phyloP scores from a whole-genome alignment of 2,888 invertebrate genomes.

The Apotomis capreana region DNA sequence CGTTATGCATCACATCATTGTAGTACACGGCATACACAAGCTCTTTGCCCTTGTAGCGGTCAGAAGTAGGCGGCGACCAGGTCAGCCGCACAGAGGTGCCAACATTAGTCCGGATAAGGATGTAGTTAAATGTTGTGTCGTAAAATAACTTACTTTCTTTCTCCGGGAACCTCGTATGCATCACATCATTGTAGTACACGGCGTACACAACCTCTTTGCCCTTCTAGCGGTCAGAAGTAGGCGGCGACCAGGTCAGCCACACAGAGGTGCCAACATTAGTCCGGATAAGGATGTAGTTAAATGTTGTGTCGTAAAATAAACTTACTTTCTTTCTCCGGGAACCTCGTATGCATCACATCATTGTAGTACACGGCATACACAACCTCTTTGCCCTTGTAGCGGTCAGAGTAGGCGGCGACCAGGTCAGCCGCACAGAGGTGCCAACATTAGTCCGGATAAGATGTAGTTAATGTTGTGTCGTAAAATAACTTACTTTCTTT shows the following conservation, averaged over 20 bases:
- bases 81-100: slow-evolving; percentile 85
- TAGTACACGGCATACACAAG: slow-evolving; percentile 89
- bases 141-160: too few relatives aligned
- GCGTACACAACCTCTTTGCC: too few relatives aligned
- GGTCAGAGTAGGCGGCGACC: slow-evolving; percentile 85
- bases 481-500: too few relatives aligned
- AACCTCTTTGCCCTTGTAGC: slow-evolving; percentile 71
- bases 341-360: slow-evolving; percentile 61
- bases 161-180: too few relatives aligned
- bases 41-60: slow-evolving; percentile 71
- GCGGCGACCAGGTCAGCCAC: too few relatives aligned
- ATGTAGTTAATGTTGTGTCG: too few relatives aligned
- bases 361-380: slow-evolving; percentile 90
- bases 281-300: too few relatives aligned
- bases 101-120: too few relatives aligned
- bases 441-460: too few relatives aligned
- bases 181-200: too few relatives aligned
- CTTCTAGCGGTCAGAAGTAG: too few relatives aligned
- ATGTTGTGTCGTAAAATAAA: slow-evolving; percentile 9
- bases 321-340: slow-evolving; percentile 83
- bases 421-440: slow-evolving; percentile 85
- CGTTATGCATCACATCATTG: slow-evolving; percentile 72
- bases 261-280: background rate
- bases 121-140: too few relatives aligned
- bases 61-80: slow-evolving; percentile 86